A percentile compares a stretch with the other conserved stretches of the same genome.
phyloP scores from a whole-genome alignment of 2,888 invertebrate species.

The Steromphala cineraria region DNA sequence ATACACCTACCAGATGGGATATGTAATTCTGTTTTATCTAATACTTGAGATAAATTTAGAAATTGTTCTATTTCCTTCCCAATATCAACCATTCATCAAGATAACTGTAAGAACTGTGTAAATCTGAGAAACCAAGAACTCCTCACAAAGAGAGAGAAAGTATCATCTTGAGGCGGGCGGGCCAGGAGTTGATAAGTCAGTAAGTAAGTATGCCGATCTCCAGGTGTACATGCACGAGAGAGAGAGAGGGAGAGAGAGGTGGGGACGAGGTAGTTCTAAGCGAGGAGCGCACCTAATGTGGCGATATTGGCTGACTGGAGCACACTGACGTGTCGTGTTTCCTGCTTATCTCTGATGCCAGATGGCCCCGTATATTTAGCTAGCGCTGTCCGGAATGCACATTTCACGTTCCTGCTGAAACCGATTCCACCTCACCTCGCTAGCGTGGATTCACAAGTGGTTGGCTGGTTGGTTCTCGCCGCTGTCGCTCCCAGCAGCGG shows the following conservation, averaged over 20 bases:
- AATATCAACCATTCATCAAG: too few relatives aligned
- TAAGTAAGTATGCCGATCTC: neutral
- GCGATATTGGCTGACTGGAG: neutral
- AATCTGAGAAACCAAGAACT: too few relatives aligned
- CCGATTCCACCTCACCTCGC: neutral
- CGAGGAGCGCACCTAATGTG: conserved; percentile 4
- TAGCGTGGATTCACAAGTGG: conserved; percentile 10
- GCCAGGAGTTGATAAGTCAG: neutral
- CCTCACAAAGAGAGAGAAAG: too few relatives aligned
- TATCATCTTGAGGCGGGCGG: too few relatives aligned
- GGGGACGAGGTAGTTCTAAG: too few relatives aligned
- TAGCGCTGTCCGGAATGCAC: neutral
- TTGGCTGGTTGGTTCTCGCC: conserved; percentile 1
- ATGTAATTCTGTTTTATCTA: too few relatives aligned
- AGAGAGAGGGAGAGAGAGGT: too few relatives aligned
- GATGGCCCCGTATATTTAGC: neutral
- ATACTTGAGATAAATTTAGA: too few relatives aligned
- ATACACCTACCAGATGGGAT: too few relatives aligned
- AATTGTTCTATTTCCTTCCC: too few relatives aligned
- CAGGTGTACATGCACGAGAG: neutral
- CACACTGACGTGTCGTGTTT: neutral
- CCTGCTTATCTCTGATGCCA: neutral
- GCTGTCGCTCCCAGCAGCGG: neutral
- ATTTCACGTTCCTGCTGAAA: neutral
- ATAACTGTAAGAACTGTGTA: too few relatives aligned